Evolutionary conservation across 1,140 invertebrate genomes (phyloP).

Genomic region (Ganaspis sp.): DNA sequence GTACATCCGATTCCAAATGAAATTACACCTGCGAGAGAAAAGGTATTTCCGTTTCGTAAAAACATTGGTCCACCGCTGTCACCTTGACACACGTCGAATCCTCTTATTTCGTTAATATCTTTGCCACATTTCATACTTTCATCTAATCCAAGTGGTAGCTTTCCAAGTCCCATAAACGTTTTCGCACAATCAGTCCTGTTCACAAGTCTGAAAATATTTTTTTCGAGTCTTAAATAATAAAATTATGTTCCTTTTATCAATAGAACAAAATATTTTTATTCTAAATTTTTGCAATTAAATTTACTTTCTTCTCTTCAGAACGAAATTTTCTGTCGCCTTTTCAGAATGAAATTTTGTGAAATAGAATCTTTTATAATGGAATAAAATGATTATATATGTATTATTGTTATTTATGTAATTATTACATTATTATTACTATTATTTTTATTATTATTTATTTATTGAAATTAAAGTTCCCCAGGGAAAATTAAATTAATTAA

Average conservation of each 20-base stretch:
- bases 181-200: neutral
- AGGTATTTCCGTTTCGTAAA: neutral
- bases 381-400: too few relatives aligned
- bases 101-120: neutral
- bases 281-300: too few relatives aligned
- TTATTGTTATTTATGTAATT: too few relatives aligned
- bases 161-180: neutral
- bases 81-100: neutral
- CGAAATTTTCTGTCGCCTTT: too few relatives aligned
- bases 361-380: too few relatives aligned
- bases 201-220: neutral
- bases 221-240: neutral
- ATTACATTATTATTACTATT: too few relatives aligned
- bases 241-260: neutral
- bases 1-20: neutral
- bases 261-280: neutral
- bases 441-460: too few relatives aligned
- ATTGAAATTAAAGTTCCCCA: too few relatives aligned
- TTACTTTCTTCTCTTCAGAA: too few relatives aligned
- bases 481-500: too few relatives aligned
- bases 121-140: slow-evolving; percentile 3
- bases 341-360: too few relatives aligned
- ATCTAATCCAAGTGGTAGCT: neutral
- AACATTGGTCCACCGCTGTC: neutral
- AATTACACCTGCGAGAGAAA: neutral